Evolutionary conservation across 2,113 vertebrate genomes (phyloP), one percentile per base, ranked within the genome.

Genomic region (Prochilodus magdalenae): DNA sequence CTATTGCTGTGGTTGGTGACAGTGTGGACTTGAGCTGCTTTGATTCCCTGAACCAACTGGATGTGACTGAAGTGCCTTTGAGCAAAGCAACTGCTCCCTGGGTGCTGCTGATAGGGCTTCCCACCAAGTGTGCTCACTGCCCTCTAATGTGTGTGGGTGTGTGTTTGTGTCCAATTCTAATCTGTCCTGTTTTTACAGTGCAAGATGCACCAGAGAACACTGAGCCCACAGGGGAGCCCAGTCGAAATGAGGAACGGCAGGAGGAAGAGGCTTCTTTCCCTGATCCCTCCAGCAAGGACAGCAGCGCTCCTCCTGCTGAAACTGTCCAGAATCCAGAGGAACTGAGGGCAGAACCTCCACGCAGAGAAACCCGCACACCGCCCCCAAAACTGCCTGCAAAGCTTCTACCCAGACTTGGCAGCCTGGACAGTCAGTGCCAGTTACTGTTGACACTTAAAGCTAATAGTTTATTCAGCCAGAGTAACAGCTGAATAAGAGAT

Each of bases 341-440:
- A 49, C 57, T 24, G 27, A 86, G 75, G 0, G 72, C 29, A 12
- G 33, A 77, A 73, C 84, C 74, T 4, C 84, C 88, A 11, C 90
- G 71, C 65, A 90, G 89, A 89, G 85, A 91, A 63, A 85, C 89
- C 78, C 88, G 86, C 85, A 92, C 91, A 6, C 92, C 93, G 4
- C 88, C 91, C 53, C 90, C 90, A 59, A 91, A 74, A 79, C 72
- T 89, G 60, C 89, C 91, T 0, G 88, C 91, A 82, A 93, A 94
- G 83, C 87, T 93, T 55, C 92, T 95, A 47, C 90, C 88, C 74
- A 85, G 93, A 59, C 87, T 94, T 75, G 93, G 93, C 75, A 94
- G 93, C 73, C 86, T 94, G 0, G 94, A 95, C 2, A 86, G 94
- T 94, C 80, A 89, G 92, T 91, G 66, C 70, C 62, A 53, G 2